phyloP scores from a whole-genome alignment of 2,888 invertebrate species.

The Drosophila pullipes region DNA sequence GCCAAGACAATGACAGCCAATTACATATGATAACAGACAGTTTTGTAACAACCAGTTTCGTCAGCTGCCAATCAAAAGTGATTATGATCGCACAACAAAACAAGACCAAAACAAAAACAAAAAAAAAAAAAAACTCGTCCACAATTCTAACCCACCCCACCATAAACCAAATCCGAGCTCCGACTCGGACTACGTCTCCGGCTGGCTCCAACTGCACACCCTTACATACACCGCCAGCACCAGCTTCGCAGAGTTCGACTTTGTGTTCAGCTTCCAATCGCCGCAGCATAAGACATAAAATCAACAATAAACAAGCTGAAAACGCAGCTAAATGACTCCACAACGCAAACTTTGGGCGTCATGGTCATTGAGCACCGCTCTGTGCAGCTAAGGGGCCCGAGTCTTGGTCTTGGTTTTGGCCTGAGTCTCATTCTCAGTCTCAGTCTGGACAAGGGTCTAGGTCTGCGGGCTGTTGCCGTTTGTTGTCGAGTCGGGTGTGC shows the following conservation, averaged over 20 bases:
- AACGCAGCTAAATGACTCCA: conserved; percentile 53
- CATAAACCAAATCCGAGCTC: not conserved
- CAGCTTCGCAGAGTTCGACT: conserved; percentile 1
- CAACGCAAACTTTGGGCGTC: conserved; percentile 60
- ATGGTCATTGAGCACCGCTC: conserved; percentile 68
- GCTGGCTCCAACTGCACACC: not conserved
- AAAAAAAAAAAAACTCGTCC: not conserved
- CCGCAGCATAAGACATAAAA: conserved; percentile 65
- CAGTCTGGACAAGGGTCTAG: not conserved
- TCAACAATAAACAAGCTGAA: conserved; percentile 63
- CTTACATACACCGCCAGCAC: not conserved
- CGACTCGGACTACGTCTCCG: not conserved
- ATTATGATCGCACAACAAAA: conserved; percentile 10
- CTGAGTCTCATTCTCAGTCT: not conserved
- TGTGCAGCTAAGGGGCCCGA: conserved; percentile 2
- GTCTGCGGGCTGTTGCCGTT: not conserved
- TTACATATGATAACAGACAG: conserved; percentile 72
- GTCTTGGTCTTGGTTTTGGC: not conserved
- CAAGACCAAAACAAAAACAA: not conserved
- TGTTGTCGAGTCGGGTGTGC: conserved; percentile 28
- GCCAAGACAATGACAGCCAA: conserved; percentile 68
- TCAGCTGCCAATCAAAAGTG: conserved; percentile 49
- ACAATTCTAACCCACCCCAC: conserved; percentile 9
- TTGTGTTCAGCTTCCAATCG: conserved; percentile 7
- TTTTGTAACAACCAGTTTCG: conserved; percentile 73